Percentiles rank a stretch among this genome's conserved stretches.
phyloP scores from a whole-genome alignment of 2,888 invertebrate genomes.

The Drosophila kuntzei region DNA sequence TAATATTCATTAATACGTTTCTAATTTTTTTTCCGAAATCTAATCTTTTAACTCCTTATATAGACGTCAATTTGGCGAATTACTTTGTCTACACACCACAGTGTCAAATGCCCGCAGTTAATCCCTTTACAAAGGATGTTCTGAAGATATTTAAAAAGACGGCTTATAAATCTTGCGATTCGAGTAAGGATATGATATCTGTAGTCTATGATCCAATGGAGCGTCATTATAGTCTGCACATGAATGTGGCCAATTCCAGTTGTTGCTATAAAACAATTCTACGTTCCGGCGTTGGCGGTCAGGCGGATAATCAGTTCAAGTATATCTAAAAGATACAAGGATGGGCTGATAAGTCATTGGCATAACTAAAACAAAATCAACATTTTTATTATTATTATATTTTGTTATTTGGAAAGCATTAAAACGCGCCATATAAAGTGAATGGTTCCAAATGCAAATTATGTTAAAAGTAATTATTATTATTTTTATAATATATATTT shows the following conservation, averaged over 20 bases:
- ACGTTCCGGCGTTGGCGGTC: conserved; percentile 69
- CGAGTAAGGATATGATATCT: conserved; percentile 71
- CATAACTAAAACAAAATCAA: not conserved
- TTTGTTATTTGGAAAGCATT: too few relatives aligned
- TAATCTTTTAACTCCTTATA: not conserved
- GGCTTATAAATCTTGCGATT: conserved; percentile 86
- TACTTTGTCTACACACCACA: conserved; percentile 86
- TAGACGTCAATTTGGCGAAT: conserved; percentile 45
- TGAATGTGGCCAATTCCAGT: conserved; percentile 58
- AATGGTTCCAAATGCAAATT: too few relatives aligned
- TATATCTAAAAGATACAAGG: conserved; percentile 40
- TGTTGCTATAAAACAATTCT: conserved; percentile 83
- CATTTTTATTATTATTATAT: not conserved
- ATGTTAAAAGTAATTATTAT: too few relatives aligned
- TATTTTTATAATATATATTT: not conserved
- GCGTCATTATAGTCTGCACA: conserved; percentile 67
- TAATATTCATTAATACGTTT: not conserved
- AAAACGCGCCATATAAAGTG: too few relatives aligned
- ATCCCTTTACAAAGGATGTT: conserved; percentile 87
- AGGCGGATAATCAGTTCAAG: conserved; percentile 76
- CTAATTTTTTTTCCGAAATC: not conserved
- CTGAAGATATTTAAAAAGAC: conserved; percentile 86
- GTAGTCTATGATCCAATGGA: conserved; percentile 61
- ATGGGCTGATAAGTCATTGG: not conserved
- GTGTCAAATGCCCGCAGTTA: conserved; percentile 88